Base-by-base conservation (phyloP, 2,797 vertebrate genomes). In the Epinephelus awoara region DNA sequence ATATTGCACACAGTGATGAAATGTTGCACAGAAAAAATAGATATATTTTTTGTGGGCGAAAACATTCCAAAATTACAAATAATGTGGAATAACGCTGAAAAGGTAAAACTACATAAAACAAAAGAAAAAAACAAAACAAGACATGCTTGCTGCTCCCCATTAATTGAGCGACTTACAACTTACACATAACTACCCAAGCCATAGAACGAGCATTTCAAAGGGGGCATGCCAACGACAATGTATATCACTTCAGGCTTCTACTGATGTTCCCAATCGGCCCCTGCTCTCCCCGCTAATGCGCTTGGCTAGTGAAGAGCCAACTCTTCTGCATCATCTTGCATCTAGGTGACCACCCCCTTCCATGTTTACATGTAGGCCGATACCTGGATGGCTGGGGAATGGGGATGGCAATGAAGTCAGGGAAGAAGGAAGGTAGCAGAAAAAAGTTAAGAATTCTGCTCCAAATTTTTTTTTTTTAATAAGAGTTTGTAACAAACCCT, bases 1-100 rank as follows among this genome's bases (percentile, higher is more conserved):
- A 95, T 96, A 96, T 96, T 96, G 95, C 96, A 96, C 95, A 96
- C 92, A 93, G 92, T 96, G 94, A 96, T 95, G 94, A 96, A 96
- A 95, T 95, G 94, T 94, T 95, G 94, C 95, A 93, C 92, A 94
- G 92, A 93, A 89, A 93, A 93, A 93, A 90, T 89, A 90, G 77
- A 61, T 82, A 86, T 87, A 88, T 94, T 91, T 92, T 92, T 94
- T 89, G 89, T 93, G 94, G 94, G 93, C 91, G 83, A 92, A 91
- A 94, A 92, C 92, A 93, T 94, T 95, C 92, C 92, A 94, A 94
- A 94, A 91, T 92, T 86, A 95, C 94, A 96, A 95, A 93, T 93
- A 92, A 95, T 87, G 90, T 95, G 92, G 92, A 95, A 95, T 94
- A 95, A 95, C 82, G 93, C 92, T 94, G 90, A 87, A 91, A 94